Evolutionary conservation across 2,113 vertebrate genomes (phyloP), one percentile per base, ranked within the genome.

Genomic region (Bungarus multicinctus): DNA sequence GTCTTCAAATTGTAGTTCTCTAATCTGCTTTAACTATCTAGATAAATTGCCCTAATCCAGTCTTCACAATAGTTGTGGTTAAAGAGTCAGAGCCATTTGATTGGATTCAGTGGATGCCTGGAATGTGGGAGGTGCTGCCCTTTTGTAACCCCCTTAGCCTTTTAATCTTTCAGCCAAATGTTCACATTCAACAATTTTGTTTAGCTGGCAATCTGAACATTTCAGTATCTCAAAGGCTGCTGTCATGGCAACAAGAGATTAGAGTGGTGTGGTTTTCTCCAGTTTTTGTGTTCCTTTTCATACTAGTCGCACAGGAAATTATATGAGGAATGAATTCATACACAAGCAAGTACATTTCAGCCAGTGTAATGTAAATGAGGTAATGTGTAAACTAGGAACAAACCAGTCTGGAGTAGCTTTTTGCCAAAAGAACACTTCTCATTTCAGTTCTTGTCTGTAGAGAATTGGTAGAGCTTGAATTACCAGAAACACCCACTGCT

Each of bases 111-210:
- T 97, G 98, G 98, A 97, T 98, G 97, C 97, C 95, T 97, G 97
- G 98, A 98, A 98, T 98, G 98, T 98, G 98, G 98, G 98, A 98
- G 97, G 97, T 97, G 96, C 98, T 98, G 97, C 96, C 98, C 98
- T 98, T 98, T 98, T 97, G 97, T 97, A 98, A 98, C 97, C 98
- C 95, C 97, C 97, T 98, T 98, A 98, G 98, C 98, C 97, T 98
- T 98, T 98, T 98, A 98, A 98, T 98, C 98, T 98, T 97, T 96
- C 97, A 98, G 98, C 98, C 98, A 98, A 98, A 98, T 98, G 98
- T 98, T 98, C 98, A 97, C 97, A 98, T 98, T 98, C 97, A 98
- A 98, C 98, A 98, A 98, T 98, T 98, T 98, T 98, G 98, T 98
- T 98, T 98, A 98, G 98, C 97, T 97, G 97, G 98, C 97, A 98